These are phyloP conservation scores for Paralvinella palmiformis DNA, from an alignment of 1,140 invertebrate species.

Conservation along the genomic window DNA sequence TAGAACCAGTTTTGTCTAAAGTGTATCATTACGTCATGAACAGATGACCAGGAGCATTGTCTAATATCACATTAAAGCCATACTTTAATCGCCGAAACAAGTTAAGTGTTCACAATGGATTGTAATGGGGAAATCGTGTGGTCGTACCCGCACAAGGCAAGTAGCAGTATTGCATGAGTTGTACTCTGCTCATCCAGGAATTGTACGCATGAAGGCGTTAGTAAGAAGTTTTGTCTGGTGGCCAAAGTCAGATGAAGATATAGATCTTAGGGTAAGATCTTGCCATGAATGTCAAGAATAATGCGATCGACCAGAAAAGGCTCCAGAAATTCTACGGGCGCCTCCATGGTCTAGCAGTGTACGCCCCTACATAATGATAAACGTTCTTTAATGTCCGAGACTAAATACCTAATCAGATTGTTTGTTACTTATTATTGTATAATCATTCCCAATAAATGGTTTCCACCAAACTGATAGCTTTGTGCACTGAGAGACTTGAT, in stretches of 20 bases:
- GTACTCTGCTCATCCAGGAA: conserved; percentile 6
- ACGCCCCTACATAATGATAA: too few relatives aligned
- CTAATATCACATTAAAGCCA: background rate
- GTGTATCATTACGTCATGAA: background rate
- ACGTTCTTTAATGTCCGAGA: too few relatives aligned
- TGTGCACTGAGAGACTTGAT: too few relatives aligned
- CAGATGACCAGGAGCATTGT: background rate
- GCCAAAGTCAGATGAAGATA: conserved; percentile 7
- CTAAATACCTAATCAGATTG: too few relatives aligned
- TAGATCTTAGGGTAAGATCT: background rate
- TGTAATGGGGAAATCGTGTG: conserved; percentile 3
- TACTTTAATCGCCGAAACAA: background rate
- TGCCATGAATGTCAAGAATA: conserved; percentile 28
- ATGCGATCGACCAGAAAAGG: conserved; percentile 23
- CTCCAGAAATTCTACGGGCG: conserved; percentile 34
- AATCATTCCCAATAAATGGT: too few relatives aligned
- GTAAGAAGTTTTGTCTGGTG: conserved; percentile 5
- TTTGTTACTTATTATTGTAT: too few relatives aligned
- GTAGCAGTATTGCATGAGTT: background rate
- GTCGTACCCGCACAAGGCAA: background rate
- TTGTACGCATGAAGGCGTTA: conserved; percentile 15
- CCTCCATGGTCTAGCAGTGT: too few relatives aligned
- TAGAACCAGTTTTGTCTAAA: background rate
- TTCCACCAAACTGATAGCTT: too few relatives aligned
- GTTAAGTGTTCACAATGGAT: background rate